phyloP scores from a whole-genome alignment of 2,797 vertebrate species.

The Argya squamiceps region DNA sequence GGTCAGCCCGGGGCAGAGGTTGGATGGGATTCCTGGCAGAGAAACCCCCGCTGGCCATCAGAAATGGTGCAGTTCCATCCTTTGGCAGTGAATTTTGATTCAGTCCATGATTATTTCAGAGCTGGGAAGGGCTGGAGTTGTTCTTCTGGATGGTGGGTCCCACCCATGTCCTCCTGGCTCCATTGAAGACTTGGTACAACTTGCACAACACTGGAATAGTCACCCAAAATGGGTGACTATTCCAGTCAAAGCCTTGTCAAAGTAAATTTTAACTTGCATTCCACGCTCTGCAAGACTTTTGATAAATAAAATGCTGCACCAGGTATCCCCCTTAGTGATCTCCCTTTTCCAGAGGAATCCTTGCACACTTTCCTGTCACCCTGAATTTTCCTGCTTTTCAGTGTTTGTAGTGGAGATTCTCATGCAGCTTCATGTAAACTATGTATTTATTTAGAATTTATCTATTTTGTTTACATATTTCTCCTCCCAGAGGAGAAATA shows the following conservation, averaged over 20 bases:
- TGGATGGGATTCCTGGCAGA: background rate
- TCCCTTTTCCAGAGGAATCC: background rate
- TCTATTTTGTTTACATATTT: too few relatives aligned
- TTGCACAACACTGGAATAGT: background rate
- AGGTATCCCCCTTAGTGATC: fast-evolving
- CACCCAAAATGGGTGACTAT: too few relatives aligned
- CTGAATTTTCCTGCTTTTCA: too few relatives aligned
- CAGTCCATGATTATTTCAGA: background rate
- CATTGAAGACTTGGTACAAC: background rate
- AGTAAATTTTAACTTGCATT: background rate
- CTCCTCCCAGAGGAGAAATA: too few relatives aligned
- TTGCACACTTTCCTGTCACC: background rate
- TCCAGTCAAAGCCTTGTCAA: background rate
- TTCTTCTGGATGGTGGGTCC: background rate
- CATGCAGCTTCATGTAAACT: too few relatives aligned
- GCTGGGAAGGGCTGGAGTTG: background rate
- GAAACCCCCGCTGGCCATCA: background rate
- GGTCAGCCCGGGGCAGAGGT: constrained; percentile 36
- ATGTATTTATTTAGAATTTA: too few relatives aligned
- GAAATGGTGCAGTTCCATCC: background rate
- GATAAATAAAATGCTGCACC: background rate
- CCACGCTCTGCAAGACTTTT: background rate
- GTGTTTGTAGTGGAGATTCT: too few relatives aligned
- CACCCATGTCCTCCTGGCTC: background rate
- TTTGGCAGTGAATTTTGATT: background rate